phyloP scores from a whole-genome alignment of 2,113 vertebrate species.

The Cyanoramphus novaezelandiae region DNA sequence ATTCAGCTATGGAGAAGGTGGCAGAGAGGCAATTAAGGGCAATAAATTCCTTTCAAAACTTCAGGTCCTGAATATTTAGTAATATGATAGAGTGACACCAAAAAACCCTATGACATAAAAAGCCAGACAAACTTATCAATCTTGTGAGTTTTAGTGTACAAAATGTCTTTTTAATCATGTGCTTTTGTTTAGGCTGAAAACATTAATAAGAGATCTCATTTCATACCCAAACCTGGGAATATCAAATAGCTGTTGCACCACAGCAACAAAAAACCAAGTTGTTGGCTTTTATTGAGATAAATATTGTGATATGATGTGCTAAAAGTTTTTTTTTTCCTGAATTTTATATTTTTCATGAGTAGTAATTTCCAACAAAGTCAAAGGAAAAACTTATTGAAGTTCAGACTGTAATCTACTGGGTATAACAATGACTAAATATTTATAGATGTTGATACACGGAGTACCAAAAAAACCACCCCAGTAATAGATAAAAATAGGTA shows the following conservation, averaged over 20 bases:
- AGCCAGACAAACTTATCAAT: background rate
- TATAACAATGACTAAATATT: background rate
- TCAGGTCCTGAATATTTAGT: background rate
- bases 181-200: background rate
- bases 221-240: background rate
- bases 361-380: background rate
- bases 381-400: background rate
- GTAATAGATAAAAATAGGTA: background rate
- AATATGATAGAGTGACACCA: background rate
- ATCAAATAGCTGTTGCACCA: background rate
- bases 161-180: background rate
- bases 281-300: background rate
- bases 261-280: background rate
- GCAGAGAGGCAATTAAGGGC: background rate
- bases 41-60: background rate
- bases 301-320: background rate
- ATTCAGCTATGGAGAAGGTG: background rate
- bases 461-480: background rate
- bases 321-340: background rate
- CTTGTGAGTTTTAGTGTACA: background rate
- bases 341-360: background rate
- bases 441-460: background rate
- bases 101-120: background rate
- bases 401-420: background rate
- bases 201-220: background rate